Conservation (phyloP, 2,888 invertebrate genomes). For the Bruchidius siliquastri region DNA sequence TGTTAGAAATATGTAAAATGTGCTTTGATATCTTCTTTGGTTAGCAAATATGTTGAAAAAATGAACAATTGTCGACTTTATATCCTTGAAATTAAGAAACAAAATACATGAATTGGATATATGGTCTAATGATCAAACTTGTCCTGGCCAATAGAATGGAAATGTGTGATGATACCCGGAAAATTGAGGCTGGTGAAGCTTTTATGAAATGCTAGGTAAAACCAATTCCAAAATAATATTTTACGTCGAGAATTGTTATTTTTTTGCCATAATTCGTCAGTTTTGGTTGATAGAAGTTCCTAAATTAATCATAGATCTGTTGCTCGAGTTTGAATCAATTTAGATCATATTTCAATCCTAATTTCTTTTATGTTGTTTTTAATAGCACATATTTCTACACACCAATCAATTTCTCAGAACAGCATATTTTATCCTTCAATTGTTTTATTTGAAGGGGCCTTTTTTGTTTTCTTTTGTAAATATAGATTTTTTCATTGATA, state of each 20-base stretch:
- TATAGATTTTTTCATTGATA: conserved; percentile 15
- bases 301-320: neutral
- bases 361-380: neutral
- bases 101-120: too few relatives aligned
- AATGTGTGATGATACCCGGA: too few relatives aligned
- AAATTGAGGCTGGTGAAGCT: too few relatives aligned
- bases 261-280: neutral
- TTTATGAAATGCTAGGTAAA: too few relatives aligned
- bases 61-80: too few relatives aligned
- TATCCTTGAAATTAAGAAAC: too few relatives aligned
- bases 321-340: neutral
- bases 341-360: neutral
- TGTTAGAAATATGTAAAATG: neutral
- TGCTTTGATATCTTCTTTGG: neutral
- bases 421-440: conserved; percentile 9
- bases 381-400: neutral
- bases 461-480: conserved; percentile 22
- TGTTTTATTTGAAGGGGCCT: conserved; percentile 19
- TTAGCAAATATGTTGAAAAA: too few relatives aligned
- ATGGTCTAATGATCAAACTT: too few relatives aligned
- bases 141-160: too few relatives aligned
- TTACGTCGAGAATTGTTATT: too few relatives aligned
- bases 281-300: neutral
- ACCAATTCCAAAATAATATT: too few relatives aligned
- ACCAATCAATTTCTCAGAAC: neutral